Evolutionary conservation across 2,113 vertebrate genomes (phyloP), one percentile per base, ranked within the genome.

Genomic region (Murina feae): DNA sequence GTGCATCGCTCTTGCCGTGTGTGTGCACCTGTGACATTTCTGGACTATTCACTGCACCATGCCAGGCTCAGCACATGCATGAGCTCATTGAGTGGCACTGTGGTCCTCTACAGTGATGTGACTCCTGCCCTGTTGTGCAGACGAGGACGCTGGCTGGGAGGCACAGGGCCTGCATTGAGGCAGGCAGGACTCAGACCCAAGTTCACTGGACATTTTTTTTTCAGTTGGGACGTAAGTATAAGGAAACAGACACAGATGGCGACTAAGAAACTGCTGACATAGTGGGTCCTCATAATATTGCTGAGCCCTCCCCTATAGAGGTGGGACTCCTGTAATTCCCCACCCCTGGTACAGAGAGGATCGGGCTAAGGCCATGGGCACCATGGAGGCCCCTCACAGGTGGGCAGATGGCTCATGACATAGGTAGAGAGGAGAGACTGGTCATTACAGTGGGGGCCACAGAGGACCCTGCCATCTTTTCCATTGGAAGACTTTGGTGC

Each of bases 201-300:
- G 17, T 69, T 71, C 1, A 1, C 55, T 60, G n/a, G 55, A 55
- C 39, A 30, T 71, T 82, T 92, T 89, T 89, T n/a, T 94, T 81
- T 60, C 89, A 85, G 13, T 71, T 25, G 14, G 13, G 37, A 53
- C 1, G 5, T 10, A 86, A 47, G 12, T 55, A 20, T 16, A 65
- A 76, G 20, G 75, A 85, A 72, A 39, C 39, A 75, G 58, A 79
- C 23, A 32, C 9, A 68, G 60, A 28, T 55, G 28, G 32, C 4
- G 63, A 44, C 44, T 28, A 74, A 74, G 86, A 55, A 92, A 60
- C 14, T 69, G 23, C 42, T 25, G 28, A 42, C 58, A 13, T 28
- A 23, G 11, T 55, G 14, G 6, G 37, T 9, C n/a, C 42, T 49
- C 6, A 11, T 74, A 11, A 80, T 13, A 51, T 12, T 25, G 37